Base-by-base conservation (phyloP, 2,888 invertebrate genomes). In the Sphinx pinastri region DNA sequence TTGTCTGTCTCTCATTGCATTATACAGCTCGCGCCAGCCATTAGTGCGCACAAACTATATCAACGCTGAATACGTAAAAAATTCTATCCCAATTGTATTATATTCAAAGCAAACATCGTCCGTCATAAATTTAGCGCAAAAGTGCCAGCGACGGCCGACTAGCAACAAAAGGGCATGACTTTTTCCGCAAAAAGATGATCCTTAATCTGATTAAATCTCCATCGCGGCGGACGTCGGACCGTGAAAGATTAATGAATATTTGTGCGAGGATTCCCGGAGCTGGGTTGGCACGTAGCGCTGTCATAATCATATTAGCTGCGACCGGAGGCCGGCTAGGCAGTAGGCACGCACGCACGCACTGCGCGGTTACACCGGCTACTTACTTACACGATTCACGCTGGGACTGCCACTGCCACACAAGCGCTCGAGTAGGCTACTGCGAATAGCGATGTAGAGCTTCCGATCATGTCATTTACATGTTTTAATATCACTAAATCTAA, bases 151-250 rank as follows among this genome's bases (percentile, higher is more conserved):
- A 88, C 89, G 89, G 90, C 86, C 88, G 90, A 88, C 87, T 86
- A 90, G 90, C 91, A 93, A 93, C 92, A 93, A 92, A 93, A 88
- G 93, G 91, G 88, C 93, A 92, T 88, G 92, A 92, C 91, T 92
- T 92, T 91, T 91, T 89, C 90, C 89, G 90, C 91, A 91, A 93
- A 94, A 94, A 93, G 92, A 93, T 93, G 93, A 94, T 93, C 94
- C 94, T 93, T 94, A 94, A 94, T 93, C 94, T 93, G 93, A 93
- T 94, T 94, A 94, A 94, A 94, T 93, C 93, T 93, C 94, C 94
- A 94, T 94, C 92, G 92, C 88, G 87, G 92, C 88, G 89, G 92
- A 94, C 92, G 94, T 93, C 93, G 90, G 93, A 88, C 92, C 93
- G 93, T 94, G 93, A 93, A 94, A 94, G 94, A 94, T 94, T 94